A percentile compares a stretch with the other conserved stretches of the same genome.
Conservation (phyloP, 2,797 vertebrate species). For the Aselliscus stoliczkanus region DNA sequence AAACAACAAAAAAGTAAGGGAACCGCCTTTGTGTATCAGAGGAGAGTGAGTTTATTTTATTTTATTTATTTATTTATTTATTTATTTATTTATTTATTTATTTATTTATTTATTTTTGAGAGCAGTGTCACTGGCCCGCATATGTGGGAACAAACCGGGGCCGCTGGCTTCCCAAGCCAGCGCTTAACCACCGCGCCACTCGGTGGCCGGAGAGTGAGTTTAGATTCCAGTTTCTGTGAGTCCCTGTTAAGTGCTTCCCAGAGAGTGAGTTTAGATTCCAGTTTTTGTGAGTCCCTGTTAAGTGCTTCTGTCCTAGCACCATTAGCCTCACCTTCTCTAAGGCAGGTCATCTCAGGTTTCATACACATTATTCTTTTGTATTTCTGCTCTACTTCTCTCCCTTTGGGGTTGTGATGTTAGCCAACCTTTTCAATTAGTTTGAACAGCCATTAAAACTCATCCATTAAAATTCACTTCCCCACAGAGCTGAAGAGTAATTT, state of each 20-base stretch:
- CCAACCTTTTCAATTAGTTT: constrained; percentile 46
- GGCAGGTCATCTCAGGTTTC: background rate
- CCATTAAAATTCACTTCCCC: constrained; percentile 58
- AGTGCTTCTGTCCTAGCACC: background rate
- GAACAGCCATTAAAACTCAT: constrained; percentile 43
- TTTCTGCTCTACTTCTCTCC: constrained; percentile 8
- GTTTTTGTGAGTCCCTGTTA: background rate
- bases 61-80: too few relatives aligned
- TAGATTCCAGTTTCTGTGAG: too few relatives aligned
- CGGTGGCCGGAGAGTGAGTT: too few relatives aligned
- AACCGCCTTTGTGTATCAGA: background rate
- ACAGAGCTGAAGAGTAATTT: constrained; percentile 44
- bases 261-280: background rate
- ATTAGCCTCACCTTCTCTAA: background rate
- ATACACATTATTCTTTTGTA: background rate
- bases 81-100: too few relatives aligned
- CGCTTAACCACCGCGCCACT: too few relatives aligned
- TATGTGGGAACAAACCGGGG: too few relatives aligned
- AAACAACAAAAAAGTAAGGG: background rate
- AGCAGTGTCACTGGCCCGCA: too few relatives aligned
- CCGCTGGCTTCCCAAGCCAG: too few relatives aligned
- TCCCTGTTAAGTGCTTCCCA: too few relatives aligned
- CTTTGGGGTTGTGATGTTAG: background rate
- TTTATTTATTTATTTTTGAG: too few relatives aligned
- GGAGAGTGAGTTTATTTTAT: background rate